A percentile compares a stretch with the other conserved stretches of the same genome.
Evolutionary conservation across 1,140 invertebrate genomes (phyloP).

Genomic region (Musca vetustissima): DNA sequence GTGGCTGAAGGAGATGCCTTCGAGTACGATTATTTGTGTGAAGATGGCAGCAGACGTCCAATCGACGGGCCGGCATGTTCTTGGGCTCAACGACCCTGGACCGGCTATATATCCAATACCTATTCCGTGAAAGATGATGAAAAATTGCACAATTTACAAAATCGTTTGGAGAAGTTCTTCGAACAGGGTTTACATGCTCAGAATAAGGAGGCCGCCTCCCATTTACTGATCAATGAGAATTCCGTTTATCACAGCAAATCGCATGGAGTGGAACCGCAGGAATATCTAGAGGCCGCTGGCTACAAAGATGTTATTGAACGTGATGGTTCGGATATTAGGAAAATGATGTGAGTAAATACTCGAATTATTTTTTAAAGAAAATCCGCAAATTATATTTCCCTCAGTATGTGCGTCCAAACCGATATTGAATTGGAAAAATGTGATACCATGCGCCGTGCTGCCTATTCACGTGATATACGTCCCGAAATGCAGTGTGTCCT

Average conservation of each 20-base stretch:
- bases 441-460: slow-evolving; percentile 63
- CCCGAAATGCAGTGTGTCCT: slow-evolving; percentile 69
- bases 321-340: slow-evolving; percentile 48
- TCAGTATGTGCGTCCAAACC: slow-evolving; percentile 67
- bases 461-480: slow-evolving; percentile 71
- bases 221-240: slow-evolving; percentile 62
- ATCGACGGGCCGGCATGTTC: slow-evolving; percentile 70
- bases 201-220: slow-evolving; percentile 46
- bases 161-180: slow-evolving; percentile 49
- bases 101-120: slow-evolving; percentile 68
- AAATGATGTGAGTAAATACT: slow-evolving; percentile 27
- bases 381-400: slow-evolving; percentile 29
- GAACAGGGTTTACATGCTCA: slow-evolving; percentile 45
- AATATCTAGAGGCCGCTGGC: slow-evolving; percentile 71
- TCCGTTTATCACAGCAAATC: slow-evolving; percentile 65
- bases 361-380: not conserved
- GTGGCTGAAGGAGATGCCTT: slow-evolving; percentile 58
- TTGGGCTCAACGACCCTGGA: slow-evolving; percentile 81
- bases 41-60: slow-evolving; percentile 72
- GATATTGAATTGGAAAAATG: slow-evolving; percentile 69
- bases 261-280: slow-evolving; percentile 62
- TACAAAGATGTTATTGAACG: too few relatives aligned
- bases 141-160: slow-evolving; percentile 45
- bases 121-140: slow-evolving; percentile 60
- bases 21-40: slow-evolving; percentile 76